Evolutionary conservation across 92 coral and sea anemone genomes (phyloP).

Genomic region (Porites rus): DNA sequence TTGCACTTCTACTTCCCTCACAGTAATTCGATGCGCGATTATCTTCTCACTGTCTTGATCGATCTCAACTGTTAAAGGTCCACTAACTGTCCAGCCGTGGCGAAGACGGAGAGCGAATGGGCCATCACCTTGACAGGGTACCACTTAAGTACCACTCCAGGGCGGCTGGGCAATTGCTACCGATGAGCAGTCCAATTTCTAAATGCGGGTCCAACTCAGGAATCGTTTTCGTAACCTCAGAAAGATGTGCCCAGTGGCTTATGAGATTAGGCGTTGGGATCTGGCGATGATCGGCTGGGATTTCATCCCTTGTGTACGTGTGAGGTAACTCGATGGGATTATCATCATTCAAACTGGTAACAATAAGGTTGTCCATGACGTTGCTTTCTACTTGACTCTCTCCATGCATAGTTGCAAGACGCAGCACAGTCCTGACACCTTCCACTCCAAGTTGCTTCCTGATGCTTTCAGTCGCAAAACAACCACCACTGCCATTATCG

Average conservation of each 20-base stretch:
- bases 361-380: constrained; percentile 42
- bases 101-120: constrained; percentile 73
- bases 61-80: constrained; percentile 42
- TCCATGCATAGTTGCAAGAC: constrained; percentile 72
- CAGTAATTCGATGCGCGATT: constrained; percentile 48
- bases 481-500: constrained; percentile 74
- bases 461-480: constrained; percentile 42
- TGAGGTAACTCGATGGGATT: constrained; percentile 55
- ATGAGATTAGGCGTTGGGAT: constrained; percentile 52
- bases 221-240: constrained; percentile 48
- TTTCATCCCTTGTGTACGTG: constrained; percentile 49
- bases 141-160: constrained; percentile 71
- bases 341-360: constrained; percentile 27
- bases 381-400: constrained; percentile 55
- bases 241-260: constrained; percentile 66
- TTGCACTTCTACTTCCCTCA: constrained; percentile 48
- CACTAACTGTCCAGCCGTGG: constrained; percentile 76
- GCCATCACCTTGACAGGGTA: constrained; percentile 70
- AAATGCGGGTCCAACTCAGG: constrained; percentile 61
- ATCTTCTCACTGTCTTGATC: background rate
- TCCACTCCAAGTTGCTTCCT: constrained; percentile 30
- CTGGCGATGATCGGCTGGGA: constrained; percentile 37
- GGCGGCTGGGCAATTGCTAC: constrained; percentile 73
- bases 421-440: constrained; percentile 45
- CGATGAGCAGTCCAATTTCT: constrained; percentile 70